A percentile compares a stretch with the other conserved stretches of the same genome.
phyloP scores from a whole-genome alignment of 2,888 invertebrate genomes.

The Argyresthia albistria region DNA sequence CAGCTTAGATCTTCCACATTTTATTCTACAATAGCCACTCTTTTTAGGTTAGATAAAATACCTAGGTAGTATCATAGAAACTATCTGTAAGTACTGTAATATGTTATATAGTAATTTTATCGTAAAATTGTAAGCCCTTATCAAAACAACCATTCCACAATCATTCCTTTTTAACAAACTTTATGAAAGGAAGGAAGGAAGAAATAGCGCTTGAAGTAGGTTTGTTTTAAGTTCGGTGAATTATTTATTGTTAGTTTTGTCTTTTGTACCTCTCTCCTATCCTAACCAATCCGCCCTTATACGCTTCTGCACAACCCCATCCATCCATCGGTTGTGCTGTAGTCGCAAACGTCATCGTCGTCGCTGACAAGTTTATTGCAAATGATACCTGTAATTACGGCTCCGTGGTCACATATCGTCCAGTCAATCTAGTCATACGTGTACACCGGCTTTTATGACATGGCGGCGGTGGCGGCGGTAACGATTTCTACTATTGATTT shows the following conservation, averaged over 20 bases:
- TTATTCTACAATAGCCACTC: background rate
- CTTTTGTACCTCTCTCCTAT: background rate
- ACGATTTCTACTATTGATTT: slow-evolving; percentile 48
- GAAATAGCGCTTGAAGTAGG: too few relatives aligned
- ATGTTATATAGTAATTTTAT: too few relatives aligned
- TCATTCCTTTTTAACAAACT: too few relatives aligned
- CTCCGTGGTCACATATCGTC: slow-evolving; percentile 33
- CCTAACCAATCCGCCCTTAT: background rate
- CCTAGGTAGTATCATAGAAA: too few relatives aligned
- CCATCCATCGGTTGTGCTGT: background rate
- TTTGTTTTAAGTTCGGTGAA: too few relatives aligned
- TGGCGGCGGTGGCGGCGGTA: slow-evolving; percentile 33
- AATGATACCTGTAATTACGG: slow-evolving; percentile 66
- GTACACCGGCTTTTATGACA: background rate
- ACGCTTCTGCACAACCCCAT: slow-evolving; percentile 3
- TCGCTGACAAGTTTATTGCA: slow-evolving; percentile 48
- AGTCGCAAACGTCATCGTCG: background rate
- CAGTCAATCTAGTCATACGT: slow-evolving; percentile 48
- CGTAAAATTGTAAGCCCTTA: too few relatives aligned
- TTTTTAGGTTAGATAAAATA: too few relatives aligned
- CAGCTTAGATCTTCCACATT: background rate
- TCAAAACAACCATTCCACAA: too few relatives aligned
- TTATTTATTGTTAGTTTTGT: background rate
- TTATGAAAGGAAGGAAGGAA: too few relatives aligned
- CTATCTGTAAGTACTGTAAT: too few relatives aligned